Evolutionary conservation across 2,797 vertebrate species (phyloP).

Genomic region (Ciconia nigra): DNA sequence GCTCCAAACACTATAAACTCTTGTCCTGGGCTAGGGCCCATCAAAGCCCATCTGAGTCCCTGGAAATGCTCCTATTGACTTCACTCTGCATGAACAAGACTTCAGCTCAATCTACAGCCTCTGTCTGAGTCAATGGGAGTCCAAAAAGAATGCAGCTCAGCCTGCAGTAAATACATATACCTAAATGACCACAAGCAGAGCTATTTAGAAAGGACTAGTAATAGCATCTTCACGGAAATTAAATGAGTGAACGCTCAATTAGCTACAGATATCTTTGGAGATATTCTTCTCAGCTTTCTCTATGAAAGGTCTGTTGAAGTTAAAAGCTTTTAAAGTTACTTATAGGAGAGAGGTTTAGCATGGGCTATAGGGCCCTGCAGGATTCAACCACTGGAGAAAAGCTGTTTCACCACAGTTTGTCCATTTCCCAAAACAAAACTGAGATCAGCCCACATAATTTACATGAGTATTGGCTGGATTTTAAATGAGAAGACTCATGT

Average conservation of each 20-base stretch:
- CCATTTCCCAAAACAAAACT: neutral
- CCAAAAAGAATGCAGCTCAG: neutral
- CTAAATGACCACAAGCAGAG: neutral
- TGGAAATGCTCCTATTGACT: neutral
- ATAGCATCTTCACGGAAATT: neutral
- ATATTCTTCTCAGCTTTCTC: neutral
- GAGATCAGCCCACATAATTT: neutral
- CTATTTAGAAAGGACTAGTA: neutral
- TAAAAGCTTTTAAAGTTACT: neutral
- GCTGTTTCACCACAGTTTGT: neutral
- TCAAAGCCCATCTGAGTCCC: neutral
- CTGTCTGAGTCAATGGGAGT: rapidly evolving
- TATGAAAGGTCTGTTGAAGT: neutral
- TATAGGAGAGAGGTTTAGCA: neutral
- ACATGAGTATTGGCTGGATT: neutral
- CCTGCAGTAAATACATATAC: neutral
- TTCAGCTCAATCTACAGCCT: neutral
- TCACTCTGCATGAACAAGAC: neutral
- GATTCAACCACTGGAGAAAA: neutral
- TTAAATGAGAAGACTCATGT: neutral
- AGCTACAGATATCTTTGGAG: neutral
- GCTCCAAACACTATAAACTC: neutral
- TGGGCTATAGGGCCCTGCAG: neutral
- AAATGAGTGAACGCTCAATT: neutral
- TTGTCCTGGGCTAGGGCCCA: neutral